phyloP scores from a whole-genome alignment of 2,797 vertebrate species.

The Hirundo rustica region DNA sequence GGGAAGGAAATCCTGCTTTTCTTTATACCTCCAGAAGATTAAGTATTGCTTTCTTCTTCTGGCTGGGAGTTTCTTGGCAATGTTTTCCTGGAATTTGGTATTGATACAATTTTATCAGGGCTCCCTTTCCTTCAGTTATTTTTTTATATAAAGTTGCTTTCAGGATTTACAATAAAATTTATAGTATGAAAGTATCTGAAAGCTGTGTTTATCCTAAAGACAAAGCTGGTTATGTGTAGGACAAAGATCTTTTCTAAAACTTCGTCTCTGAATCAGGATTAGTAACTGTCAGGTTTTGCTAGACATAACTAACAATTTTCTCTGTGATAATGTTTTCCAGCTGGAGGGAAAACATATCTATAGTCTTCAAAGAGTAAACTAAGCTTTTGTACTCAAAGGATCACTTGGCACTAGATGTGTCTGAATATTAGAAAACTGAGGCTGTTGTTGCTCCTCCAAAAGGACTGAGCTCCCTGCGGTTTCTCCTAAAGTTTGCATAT shows the following conservation, averaged over 20 bases:
- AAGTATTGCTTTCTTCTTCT: slow-evolving; percentile 8
- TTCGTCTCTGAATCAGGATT: neutral
- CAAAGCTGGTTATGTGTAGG: neutral
- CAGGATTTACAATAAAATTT: neutral
- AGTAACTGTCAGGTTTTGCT: slow-evolving; percentile 30
- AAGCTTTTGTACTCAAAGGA: neutral
- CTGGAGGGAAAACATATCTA: neutral
- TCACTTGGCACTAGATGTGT: neutral
- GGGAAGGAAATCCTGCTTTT: neutral
- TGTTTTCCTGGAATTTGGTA: neutral
- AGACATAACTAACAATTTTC: neutral
- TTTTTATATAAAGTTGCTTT: neutral
- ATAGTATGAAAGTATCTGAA: neutral
- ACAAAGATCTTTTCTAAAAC: neutral
- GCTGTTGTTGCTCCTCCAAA: neutral
- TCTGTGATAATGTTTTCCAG: slow-evolving; percentile 6
- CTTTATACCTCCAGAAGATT: neutral
- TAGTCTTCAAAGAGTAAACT: slow-evolving; percentile 6
- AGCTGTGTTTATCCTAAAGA: neutral
- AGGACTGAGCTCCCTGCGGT: neutral
- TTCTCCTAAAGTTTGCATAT: neutral
- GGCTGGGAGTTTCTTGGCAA: neutral
- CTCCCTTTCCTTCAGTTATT: neutral
- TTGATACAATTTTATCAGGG: slow-evolving; percentile 3
- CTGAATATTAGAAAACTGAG: neutral